phyloP scores from a whole-genome alignment of 2,797 vertebrate species.

The Philypnodon macrostomus region DNA sequence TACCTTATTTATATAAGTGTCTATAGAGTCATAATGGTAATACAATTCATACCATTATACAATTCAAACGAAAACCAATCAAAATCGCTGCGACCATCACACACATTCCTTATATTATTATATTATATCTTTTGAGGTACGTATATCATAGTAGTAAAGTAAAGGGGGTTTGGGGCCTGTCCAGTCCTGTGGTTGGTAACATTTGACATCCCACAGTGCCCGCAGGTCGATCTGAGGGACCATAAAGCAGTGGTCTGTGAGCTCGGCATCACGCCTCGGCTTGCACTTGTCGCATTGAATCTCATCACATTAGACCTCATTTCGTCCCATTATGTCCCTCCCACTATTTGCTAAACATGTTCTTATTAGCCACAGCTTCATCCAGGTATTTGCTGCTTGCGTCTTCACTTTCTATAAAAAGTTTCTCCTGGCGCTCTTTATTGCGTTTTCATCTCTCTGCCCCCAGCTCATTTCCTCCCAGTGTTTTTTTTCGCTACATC shows the following conservation, averaged over 20 bases:
- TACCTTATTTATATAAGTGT: no score
- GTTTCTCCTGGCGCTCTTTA: constrained; percentile 14
- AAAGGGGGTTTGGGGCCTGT: constrained; percentile 21
- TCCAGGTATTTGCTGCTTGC: constrained; percentile 23
- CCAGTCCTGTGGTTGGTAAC: constrained; percentile 61
- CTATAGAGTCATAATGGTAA: no score
- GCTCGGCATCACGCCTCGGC: constrained; percentile 54
- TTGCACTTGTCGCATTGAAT: constrained; percentile 62
- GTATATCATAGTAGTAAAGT: no score
- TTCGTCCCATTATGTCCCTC: constrained; percentile 28
- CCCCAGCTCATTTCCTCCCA: constrained; percentile 37
- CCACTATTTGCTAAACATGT: constrained; percentile 7
- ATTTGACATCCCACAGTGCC: constrained; percentile 67
- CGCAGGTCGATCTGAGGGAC: constrained; percentile 48
- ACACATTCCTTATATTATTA: no score
- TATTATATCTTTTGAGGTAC: no score
- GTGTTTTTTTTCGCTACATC: constrained; percentile 10
- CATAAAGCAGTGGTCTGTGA: constrained; percentile 40
- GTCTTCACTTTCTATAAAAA: constrained; percentile 9
- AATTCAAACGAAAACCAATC: no score
- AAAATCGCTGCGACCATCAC: no score
- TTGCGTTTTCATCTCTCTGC: constrained; percentile 25
- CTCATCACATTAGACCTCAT: constrained; percentile 50
- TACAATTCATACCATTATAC: no score
- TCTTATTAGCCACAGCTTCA: constrained; percentile 9